Conservation (phyloP, 2,888 invertebrate species). For the Sarcophaga caerulescens region DNA sequence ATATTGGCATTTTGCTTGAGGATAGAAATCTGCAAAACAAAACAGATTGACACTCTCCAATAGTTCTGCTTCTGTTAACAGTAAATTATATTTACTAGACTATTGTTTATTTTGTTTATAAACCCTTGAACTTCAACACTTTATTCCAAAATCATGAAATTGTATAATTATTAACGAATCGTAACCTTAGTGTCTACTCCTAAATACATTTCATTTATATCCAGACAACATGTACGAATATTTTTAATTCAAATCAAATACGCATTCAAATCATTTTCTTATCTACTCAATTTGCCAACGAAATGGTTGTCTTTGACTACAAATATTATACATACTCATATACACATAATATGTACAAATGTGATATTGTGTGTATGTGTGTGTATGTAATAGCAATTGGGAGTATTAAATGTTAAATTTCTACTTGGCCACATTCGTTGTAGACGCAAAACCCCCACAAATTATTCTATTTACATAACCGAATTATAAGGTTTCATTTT, state of each 20-base stretch:
- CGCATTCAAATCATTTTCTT: not conserved
- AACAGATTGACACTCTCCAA: too few relatives aligned
- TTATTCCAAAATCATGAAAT: conserved; percentile 41
- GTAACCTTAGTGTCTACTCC: not conserved
- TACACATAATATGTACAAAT: not conserved
- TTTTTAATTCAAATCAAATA: conserved; percentile 16
- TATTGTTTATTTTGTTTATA: too few relatives aligned
- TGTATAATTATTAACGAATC: not conserved
- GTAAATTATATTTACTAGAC: too few relatives aligned
- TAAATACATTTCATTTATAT: not conserved
- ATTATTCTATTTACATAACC: conserved; percentile 36
- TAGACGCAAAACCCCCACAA: conserved; percentile 2
- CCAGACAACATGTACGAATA: not conserved
- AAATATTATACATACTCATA: not conserved
- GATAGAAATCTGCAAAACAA: too few relatives aligned
- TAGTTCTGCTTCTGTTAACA: too few relatives aligned
- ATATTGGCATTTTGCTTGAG: too few relatives aligned
- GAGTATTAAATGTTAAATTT: not conserved
- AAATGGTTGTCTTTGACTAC: not conserved
- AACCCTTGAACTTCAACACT: too few relatives aligned
- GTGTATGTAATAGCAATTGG: not conserved
- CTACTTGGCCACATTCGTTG: not conserved
- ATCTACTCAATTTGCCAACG: conserved; percentile 14
- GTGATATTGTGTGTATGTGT: not conserved
- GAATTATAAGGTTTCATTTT: conserved; percentile 34